Base-by-base conservation (phyloP, 2,888 invertebrate genomes). In the Nephrocerus scutellatus region DNA sequence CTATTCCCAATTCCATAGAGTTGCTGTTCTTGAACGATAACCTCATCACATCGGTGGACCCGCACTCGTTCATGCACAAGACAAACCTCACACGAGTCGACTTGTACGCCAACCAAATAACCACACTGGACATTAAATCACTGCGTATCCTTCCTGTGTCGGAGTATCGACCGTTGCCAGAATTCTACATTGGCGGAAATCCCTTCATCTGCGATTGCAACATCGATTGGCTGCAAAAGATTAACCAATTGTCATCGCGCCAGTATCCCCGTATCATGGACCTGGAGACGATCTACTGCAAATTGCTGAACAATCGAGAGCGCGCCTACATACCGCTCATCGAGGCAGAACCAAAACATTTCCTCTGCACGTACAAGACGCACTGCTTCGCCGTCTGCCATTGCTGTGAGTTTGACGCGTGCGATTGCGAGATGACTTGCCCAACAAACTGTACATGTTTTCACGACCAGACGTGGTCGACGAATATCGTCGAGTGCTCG, bases 341-440 rank as follows among this genome's bases (percentile, higher is more conserved):
- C 16, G 86, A 89, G 60, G 89, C 87, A 21, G 84, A 87, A 63
- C 81, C 88, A 1, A 84, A 86, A 36, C 88, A 91, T 69, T 92
- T 93, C 70, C 75, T 92, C 55, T 93, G 92, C 73, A 81, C 84
- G 46, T 93, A 93, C 71, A 84, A 84, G 70, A 84, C 86, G 25
- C 90, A 92, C 67, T 95, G 95, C 71, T 92, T 91, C 68, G 86
- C 92, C 10, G 74, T 90, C 47, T 95, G 95, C 62, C 89, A 90
- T 63, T 95, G 95, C 72, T 95, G 95, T 71, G 91, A 92, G 67
- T 95, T 90, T 70, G 92, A 91, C 67, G 90, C 90, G 36, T 95
- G 95, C 72, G 95, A 95, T 71, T 95, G 95, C 73, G 89, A 92
- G 73, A 92, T 92, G 87, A 90, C 87, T 51, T 95, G 95, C 66